A percentile compares a stretch with the other conserved stretches of the same genome.
phyloP scores from a whole-genome alignment of 2,888 invertebrate genomes.

The Pediacus dermestoides region DNA sequence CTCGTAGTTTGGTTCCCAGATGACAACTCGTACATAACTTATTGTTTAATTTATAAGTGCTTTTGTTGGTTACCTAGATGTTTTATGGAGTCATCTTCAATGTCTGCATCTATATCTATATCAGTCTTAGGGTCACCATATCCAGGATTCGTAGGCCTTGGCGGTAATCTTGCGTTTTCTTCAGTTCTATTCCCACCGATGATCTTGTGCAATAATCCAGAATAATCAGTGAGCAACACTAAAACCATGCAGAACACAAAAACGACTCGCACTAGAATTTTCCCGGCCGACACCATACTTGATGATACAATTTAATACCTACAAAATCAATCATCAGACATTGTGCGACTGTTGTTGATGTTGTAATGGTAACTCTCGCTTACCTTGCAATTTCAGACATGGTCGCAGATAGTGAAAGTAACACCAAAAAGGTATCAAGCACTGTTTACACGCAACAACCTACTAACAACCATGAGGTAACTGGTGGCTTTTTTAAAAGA shows the following conservation, averaged over 20 bases:
- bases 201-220: slow-evolving; percentile 50
- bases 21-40: too few relatives aligned
- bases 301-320: slow-evolving; percentile 17
- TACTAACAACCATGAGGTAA: slow-evolving; percentile 12
- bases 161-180: slow-evolving; percentile 36
- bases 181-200: slow-evolving; percentile 49
- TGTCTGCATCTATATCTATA: slow-evolving; percentile 52
- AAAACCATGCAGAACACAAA: slow-evolving; percentile 56
- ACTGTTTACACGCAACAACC: slow-evolving; percentile 16
- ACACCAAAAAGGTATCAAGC: slow-evolving; percentile 13
- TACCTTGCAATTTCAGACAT: slow-evolving; percentile 33
- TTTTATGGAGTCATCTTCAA: slow-evolving; percentile 48
- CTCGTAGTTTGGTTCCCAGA: too few relatives aligned
- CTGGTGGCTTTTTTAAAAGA: too few relatives aligned
- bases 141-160: slow-evolving; percentile 47
- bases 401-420: slow-evolving; percentile 31
- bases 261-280: slow-evolving; percentile 51
- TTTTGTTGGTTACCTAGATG: slow-evolving; percentile 42
- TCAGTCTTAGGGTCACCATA: slow-evolving; percentile 47
- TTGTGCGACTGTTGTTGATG: slow-evolving; percentile 30
- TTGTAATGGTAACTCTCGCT: slow-evolving; percentile 28
- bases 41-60: too few relatives aligned
- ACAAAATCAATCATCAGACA: slow-evolving; percentile 19
- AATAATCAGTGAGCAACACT: slow-evolving; percentile 56
- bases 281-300: slow-evolving; percentile 42